Conservation (phyloP, 1,140 invertebrate genomes). For the Saccostrea glomerata region DNA sequence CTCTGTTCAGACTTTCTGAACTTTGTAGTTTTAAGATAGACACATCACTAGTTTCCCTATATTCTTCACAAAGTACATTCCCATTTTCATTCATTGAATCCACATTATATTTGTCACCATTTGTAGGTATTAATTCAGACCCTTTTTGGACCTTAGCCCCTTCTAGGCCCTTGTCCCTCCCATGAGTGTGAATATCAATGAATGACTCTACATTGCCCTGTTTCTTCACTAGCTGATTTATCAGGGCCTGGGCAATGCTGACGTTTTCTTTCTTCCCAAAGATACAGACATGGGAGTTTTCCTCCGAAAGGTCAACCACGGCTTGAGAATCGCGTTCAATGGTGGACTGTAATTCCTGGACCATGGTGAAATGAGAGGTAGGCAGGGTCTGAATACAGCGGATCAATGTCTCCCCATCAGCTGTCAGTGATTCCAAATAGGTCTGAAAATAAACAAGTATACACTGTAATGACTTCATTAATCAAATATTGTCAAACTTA, state of each 20-base stretch:
- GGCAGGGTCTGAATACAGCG: conserved; percentile 37
- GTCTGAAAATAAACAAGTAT: conserved; percentile 42
- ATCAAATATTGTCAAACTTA: too few relatives aligned
- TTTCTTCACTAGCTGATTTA: conserved; percentile 45
- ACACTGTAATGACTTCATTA: too few relatives aligned
- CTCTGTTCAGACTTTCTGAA: not conserved
- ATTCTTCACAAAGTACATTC: not conserved
- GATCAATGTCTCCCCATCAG: conserved; percentile 36
- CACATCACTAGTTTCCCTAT: conserved; percentile 7
- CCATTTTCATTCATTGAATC: not conserved
- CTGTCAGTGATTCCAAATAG: conserved; percentile 45
- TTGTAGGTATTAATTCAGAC: not conserved
- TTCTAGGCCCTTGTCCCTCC: not conserved
- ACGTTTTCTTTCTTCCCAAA: conserved; percentile 51
- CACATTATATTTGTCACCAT: not conserved
- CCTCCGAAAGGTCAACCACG: conserved; percentile 42
- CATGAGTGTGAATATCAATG: not conserved
- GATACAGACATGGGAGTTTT: conserved; percentile 47
- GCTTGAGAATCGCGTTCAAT: conserved; percentile 54
- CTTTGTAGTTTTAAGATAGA: not conserved
- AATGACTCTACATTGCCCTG: not conserved
- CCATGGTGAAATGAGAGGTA: conserved; percentile 56
- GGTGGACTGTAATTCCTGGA: conserved; percentile 49
- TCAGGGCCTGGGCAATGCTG: conserved; percentile 41
- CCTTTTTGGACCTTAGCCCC: not conserved